A percentile compares a stretch with the other conserved stretches of the same genome.
phyloP scores from a whole-genome alignment of 2,888 invertebrate species.

The Xestia ashworthii region DNA sequence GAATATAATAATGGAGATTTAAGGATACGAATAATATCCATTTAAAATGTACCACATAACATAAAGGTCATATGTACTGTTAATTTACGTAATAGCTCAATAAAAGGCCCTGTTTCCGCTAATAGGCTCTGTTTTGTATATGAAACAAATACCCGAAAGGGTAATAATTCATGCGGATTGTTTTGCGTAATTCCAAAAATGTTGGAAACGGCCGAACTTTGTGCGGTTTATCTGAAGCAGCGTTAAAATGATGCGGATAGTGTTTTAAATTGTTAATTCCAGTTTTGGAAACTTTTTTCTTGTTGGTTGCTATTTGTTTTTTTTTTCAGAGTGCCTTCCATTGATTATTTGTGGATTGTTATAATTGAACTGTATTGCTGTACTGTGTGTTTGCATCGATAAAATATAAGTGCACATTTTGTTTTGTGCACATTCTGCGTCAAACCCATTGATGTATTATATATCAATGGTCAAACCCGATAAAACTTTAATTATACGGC shows the following conservation, averaged over 20 bases:
- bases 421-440: too few relatives aligned
- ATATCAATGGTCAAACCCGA: too few relatives aligned
- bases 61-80: conserved; percentile 69
- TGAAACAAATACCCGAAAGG: conserved; percentile 72
- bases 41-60: conserved; percentile 60
- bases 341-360: background rate
- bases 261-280: conserved; percentile 26
- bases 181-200: conserved; percentile 71
- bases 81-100: conserved; percentile 75
- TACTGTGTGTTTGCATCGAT: background rate
- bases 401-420: background rate
- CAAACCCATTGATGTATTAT: too few relatives aligned
- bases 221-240: conserved; percentile 51
- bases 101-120: conserved; percentile 69
- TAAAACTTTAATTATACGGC: background rate
- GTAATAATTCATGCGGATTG: conserved; percentile 71
- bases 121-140: conserved; percentile 72
- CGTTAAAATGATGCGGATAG: conserved; percentile 45
- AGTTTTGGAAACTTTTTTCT: background rate
- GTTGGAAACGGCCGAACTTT: conserved; percentile 69
- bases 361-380: background rate
- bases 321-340: background rate
- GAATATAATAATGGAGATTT: conserved; percentile 64
- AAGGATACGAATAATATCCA: conserved; percentile 60
- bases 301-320: background rate